Evolutionary conservation across 2,797 vertebrate genomes (phyloP), one percentile per base, ranked within the genome.

Genomic region (Austrolebias charrua): DNA sequence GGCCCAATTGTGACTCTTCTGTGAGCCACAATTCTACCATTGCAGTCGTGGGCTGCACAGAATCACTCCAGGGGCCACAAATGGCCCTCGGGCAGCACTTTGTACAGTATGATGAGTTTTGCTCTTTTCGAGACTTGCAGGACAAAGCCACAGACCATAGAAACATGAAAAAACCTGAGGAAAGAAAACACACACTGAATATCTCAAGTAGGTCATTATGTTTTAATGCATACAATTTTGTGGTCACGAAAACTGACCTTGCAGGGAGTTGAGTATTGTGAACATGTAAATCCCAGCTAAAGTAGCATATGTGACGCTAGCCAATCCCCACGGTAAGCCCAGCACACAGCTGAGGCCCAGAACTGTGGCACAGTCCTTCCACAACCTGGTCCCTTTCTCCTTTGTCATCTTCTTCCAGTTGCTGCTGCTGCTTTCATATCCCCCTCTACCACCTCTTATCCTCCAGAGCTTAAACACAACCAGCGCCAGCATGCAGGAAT

Each of bases 291-390:
- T 74, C 48, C 92, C 91, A 3, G 80, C 2, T 16, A 92, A 1
- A 2, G 83, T 77, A 52, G 94, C 8, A 50, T 86, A 54, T 46
- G 90, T 91, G 80, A 67, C 57, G 87, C 88, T 91, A 1, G 76
- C 84, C 24, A 94, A 46, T 0, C 65, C 75, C 94, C 94, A 95
- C 8, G 94, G 89, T 18, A 93, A 76, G 0, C 95, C 94, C 72
- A 96, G 82, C 45, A 95, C 79, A 54, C 88, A 86, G 6, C 92
- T 93, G 79, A 95, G 92, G 19, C 94, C 94, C 65, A 96, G 82
- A 38, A 91, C 64, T 1, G 90, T 90, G 71, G 60, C 63, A 15
- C 89, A 81, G 0, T 96, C 93, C 63, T 93, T 93, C 87, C 92
- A 93, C 5, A 71, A 66, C 82, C 6, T 82, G 81, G 0, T 85